Evolutionary conservation across 1,140 invertebrate species (phyloP).

Genomic region (Zaprionus lachaisei): DNA sequence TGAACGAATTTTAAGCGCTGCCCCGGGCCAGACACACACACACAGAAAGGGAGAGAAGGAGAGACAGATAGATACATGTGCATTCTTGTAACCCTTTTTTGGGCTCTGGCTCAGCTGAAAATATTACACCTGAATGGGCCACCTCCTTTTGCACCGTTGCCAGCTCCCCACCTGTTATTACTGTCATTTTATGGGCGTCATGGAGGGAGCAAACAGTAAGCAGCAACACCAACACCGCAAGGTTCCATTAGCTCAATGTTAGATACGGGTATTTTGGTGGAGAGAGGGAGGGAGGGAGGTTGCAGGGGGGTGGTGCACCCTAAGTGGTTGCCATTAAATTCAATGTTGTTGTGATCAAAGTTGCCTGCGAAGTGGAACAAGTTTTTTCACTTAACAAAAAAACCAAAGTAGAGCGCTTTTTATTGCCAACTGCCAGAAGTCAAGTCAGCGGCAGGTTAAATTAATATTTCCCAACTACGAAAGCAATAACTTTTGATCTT

Average conservation of each 20-base stretch:
- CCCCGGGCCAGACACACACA: constrained; percentile 10
- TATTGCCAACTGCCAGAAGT: constrained; percentile 13
- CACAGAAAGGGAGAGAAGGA: neutral
- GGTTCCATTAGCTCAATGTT: constrained; percentile 72
- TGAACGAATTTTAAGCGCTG: constrained; percentile 38
- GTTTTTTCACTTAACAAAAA: constrained; percentile 49
- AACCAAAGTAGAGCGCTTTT: constrained; percentile 20
- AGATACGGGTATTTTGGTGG: constrained; percentile 15
- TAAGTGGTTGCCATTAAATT: constrained; percentile 55
- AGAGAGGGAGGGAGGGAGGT: neutral
- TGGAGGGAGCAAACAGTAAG: constrained; percentile 32
- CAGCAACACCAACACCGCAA: constrained; percentile 14
- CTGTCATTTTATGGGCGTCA: constrained; percentile 49
- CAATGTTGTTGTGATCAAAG: constrained; percentile 49
- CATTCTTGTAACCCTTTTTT: constrained; percentile 29
- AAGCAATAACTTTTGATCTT: neutral
- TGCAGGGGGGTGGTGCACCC: constrained; percentile 20
- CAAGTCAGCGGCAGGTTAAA: constrained; percentile 6
- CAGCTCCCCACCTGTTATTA: constrained; percentile 36
- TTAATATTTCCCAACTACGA: constrained; percentile 1
- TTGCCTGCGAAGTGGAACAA: constrained; percentile 32
- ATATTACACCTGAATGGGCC: constrained; percentile 26
- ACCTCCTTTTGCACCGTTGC: constrained; percentile 3
- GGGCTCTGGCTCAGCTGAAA: constrained; percentile 18
- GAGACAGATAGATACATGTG: neutral